Conservation (phyloP, 2,888 invertebrate species). For the Liopterus haemorrhoidalis region DNA sequence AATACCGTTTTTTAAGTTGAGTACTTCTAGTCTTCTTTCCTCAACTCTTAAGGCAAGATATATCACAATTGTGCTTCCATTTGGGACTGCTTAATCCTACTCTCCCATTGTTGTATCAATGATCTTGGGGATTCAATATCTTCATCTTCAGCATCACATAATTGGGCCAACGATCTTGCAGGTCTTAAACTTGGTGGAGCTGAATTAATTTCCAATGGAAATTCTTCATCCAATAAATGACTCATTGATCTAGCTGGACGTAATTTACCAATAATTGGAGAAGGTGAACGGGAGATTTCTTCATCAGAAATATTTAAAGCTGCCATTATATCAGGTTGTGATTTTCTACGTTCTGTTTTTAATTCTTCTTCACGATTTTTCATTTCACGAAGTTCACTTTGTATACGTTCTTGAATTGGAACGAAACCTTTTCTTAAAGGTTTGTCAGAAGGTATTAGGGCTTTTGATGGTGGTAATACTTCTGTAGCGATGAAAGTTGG, state of each 20-base stretch:
- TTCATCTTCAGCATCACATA: conserved; percentile 60
- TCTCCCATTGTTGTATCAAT: conserved; percentile 20
- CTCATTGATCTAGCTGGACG: conserved; percentile 28
- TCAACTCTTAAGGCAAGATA: background rate
- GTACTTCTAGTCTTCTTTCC: too few relatives aligned
- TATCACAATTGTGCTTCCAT: background rate
- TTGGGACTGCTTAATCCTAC: conserved; percentile 15
- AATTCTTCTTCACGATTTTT: conserved; percentile 74
- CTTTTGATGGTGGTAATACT: conserved; percentile 38
- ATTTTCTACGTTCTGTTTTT: conserved; percentile 60
- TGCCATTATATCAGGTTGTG: conserved; percentile 58
- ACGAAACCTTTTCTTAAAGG: conserved; percentile 70
- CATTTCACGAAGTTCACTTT: conserved; percentile 79
- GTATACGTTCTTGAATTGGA: conserved; percentile 83
- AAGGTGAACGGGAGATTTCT: conserved; percentile 9
- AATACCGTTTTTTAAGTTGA: too few relatives aligned
- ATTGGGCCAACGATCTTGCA: conserved; percentile 61
- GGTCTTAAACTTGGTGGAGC: conserved; percentile 49
- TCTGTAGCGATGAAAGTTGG: conserved; percentile 29
- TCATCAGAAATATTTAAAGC: conserved; percentile 54
- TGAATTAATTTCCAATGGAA: conserved; percentile 28
- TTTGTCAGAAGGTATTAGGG: conserved; percentile 48
- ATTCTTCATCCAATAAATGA: conserved; percentile 49
- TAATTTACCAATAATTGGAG: conserved; percentile 20
- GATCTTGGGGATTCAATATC: conserved; percentile 39